Base-by-base conservation (phyloP, 1,140 invertebrate species). In the Palaemon carinicauda region DNA sequence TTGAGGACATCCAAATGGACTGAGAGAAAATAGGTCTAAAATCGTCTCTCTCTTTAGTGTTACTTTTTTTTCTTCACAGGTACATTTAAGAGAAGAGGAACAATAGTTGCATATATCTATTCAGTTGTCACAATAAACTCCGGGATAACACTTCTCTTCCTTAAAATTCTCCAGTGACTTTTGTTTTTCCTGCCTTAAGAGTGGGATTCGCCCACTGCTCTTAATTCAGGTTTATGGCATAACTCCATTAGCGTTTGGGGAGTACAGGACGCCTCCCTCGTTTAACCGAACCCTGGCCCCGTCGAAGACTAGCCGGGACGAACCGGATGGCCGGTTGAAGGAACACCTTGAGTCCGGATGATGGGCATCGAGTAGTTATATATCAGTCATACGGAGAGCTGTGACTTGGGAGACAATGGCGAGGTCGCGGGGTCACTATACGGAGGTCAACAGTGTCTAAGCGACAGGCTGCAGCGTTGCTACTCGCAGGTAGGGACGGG, bases 141-240 rank as follows among this genome's bases (percentile, higher is more conserved):
- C 71, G 17, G 27, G 27, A 65, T 65, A 65, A n/a, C 33, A 33
- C 71, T 19, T 41, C 73, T 41, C 65, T 27, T 17, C 65, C 65
- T 31, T 31, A 69, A 24, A 69, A n/a, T 17, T 14, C 24, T 15
- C 65, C 65, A 14, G n/a, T 31, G 24, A 24, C 10, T 29, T 29
- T 29, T 15, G 24, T 31, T 31, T 15, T 31, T 31, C 65, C 65
- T 31, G 29, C 65, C 24, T 24, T 31, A 31, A 27, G 29, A 69
- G 29, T 24, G 24, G 65, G 29, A 69, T 69, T 69, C 65, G n/a
- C 52, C 52, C 77, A 29, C 53, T 60, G 54, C 78, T 54, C 53
- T 80, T 82, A 82, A 82, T 82, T 82, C 74, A 52, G 41, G 52
- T 82, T 82, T 82, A 82, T 82, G 71, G 81, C 81, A 82, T 82